Base-by-base conservation (phyloP, 2,113 vertebrate genomes). In the Zosterops hypoxanthus region DNA sequence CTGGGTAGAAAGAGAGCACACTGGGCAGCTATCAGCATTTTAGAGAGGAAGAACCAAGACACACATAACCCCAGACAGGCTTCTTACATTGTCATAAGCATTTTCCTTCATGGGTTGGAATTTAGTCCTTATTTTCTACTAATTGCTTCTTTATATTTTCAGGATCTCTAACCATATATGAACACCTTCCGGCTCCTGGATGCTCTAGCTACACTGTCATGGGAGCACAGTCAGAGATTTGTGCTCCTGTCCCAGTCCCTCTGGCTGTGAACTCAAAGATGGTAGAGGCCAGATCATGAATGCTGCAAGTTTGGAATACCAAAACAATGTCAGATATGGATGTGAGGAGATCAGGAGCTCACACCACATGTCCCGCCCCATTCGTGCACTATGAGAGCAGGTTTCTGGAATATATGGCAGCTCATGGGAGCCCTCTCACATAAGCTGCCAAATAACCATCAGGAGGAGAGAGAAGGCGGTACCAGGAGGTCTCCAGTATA, bases 311-410 rank as follows among this genome's bases (percentile, higher is more conserved):
- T 36, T 25, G 19, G n/a, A 8, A 14, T 28, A 31, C 2, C 5
- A 36, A 83, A 39, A 46, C 42, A 31, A 14, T 1, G 0, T 60
- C 28, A 52, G 36, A 13, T 52, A 31, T 1, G 6, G 31, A 44
- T 64, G 11, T 61, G 71, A 90, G 49, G 39, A 60, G 41, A 34
- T 23, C 73, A 59, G 8, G 18, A 79, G 14, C 5, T 68, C 52
- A 44, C 8, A 44, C 7, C 23, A 12, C 5, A 3, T 15, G 19
- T 12, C 28, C 33, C 44, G 2, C 5, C 36, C 34, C 26, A 90
- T 29, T 20, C 0, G 0, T 33, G 23, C 7, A 7, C 33, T 61
- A 4, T 34, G 9, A 70, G 24, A 73, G 7, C 14, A 34, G 18
- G 20, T 59, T 80, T 86, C 44, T 79, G 56, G 47, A 68, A 60